phyloP scores from a whole-genome alignment of 2,113 vertebrate genomes.

The Sinocyclocheilus rhinocerous region DNA sequence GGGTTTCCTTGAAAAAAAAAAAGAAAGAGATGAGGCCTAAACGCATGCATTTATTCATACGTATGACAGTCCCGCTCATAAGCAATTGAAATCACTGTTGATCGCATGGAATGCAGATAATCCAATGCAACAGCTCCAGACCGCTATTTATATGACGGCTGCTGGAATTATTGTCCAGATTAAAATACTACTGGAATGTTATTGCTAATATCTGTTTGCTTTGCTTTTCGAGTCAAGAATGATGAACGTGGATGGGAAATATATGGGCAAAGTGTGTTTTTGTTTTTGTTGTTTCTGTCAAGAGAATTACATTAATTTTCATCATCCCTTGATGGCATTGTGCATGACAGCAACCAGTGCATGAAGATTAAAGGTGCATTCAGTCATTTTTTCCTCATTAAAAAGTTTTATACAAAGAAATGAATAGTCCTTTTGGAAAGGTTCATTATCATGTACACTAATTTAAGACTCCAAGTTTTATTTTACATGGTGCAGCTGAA shows the following conservation, averaged over 20 bases:
- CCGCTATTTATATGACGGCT: background rate
- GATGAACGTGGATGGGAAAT: background rate
- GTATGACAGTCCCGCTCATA: background rate
- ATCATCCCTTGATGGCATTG: background rate
- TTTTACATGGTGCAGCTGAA: background rate
- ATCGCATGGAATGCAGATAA: background rate
- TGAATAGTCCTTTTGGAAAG: background rate
- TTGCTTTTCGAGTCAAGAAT: background rate
- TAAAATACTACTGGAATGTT: background rate
- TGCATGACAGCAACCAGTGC: background rate
- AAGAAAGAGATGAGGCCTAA: slow-evolving; percentile 60
- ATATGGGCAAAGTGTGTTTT: background rate
- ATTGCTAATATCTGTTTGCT: slow-evolving; percentile 10
- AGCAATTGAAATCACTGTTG: slow-evolving; percentile 18
- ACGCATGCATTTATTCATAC: slow-evolving; percentile 65
- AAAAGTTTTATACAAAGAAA: background rate
- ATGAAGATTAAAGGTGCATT: slow-evolving; percentile 6
- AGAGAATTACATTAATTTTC: background rate
- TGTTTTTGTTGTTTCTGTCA: slow-evolving; percentile 9
- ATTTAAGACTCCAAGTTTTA: background rate
- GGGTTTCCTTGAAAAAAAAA: slow-evolving; percentile 58
- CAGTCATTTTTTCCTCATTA: slow-evolving; percentile 4
- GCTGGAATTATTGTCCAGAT: background rate
- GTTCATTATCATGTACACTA: background rate
- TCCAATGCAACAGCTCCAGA: slow-evolving; percentile 1